A percentile compares a stretch with the other conserved stretches of the same genome.
phyloP scores from a whole-genome alignment of 2,888 invertebrate genomes.

The Mimumesa dahlbomi region DNA sequence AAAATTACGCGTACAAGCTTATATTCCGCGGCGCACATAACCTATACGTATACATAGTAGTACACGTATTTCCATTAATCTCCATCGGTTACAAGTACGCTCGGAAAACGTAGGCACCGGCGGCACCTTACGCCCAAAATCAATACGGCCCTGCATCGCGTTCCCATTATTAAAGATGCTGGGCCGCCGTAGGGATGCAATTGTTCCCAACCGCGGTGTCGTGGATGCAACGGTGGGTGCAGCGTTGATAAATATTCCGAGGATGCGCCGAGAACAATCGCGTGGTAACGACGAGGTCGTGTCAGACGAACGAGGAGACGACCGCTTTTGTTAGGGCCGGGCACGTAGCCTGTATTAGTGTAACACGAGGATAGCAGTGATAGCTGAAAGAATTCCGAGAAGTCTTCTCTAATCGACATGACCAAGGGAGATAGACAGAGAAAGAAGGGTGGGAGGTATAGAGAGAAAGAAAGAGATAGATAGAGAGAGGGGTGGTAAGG shows the following conservation, averaged over 20 bases:
- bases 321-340: slow-evolving; percentile 42
- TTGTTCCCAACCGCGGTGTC: slow-evolving; percentile 28
- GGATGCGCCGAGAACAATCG: slow-evolving; percentile 55
- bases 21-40: no score
- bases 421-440: no score
- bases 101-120: slow-evolving; percentile 47
- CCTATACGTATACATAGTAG: no score
- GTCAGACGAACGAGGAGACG: slow-evolving; percentile 36
- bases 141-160: slow-evolving; percentile 59
- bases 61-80: slow-evolving; percentile 61
- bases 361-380: slow-evolving; percentile 40
- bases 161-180: slow-evolving; percentile 61
- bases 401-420: slow-evolving; percentile 9
- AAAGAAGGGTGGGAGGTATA: no score
- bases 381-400: slow-evolving; percentile 35
- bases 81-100: slow-evolving; percentile 56
- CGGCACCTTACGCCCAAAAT: slow-evolving; percentile 57
- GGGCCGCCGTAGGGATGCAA: slow-evolving; percentile 26
- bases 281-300: slow-evolving; percentile 48
- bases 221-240: no score
- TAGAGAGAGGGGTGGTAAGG: no score
- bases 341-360: slow-evolving; percentile 54
- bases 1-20: no score
- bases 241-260: slow-evolving; percentile 61
- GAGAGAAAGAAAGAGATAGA: no score